These are phyloP conservation scores for Phocides pigmalion DNA, from an alignment of 1,140 invertebrate genomes.

Conservation along the genomic window DNA sequence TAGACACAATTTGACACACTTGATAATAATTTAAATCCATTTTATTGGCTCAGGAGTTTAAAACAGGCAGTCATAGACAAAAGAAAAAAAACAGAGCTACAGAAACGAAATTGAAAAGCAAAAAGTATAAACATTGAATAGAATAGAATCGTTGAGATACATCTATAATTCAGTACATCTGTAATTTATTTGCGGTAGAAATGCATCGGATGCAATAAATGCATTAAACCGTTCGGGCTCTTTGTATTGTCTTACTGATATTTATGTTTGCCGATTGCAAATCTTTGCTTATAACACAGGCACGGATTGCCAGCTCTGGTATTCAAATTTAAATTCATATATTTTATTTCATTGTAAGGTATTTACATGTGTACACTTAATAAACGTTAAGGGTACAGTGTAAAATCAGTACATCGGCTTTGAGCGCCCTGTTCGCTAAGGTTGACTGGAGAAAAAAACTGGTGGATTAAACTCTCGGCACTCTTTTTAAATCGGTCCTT, in stretches of 20 bases:
- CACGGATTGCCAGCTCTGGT: not conserved
- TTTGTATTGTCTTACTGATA: slow-evolving; percentile 33
- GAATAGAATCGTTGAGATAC: slow-evolving; percentile 22
- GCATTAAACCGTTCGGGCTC: slow-evolving; percentile 21
- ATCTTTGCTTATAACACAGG: slow-evolving; percentile 29
- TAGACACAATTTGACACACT: no score
- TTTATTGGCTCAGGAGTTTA: no score
- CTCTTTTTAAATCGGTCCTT: no score
- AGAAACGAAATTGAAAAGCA: not conserved
- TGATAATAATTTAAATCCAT: no score
- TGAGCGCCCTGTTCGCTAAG: no score
- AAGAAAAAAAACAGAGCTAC: not conserved
- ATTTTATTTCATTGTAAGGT: no score
- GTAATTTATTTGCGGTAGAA: slow-evolving; percentile 30
- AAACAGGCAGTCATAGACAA: no score
- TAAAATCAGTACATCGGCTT: no score
- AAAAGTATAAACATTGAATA: slow-evolving; percentile 13
- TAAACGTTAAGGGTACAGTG: no score
- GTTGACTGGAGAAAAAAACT: no score
- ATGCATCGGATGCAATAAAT: slow-evolving; percentile 29
- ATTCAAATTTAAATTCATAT: not conserved
- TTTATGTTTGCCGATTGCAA: slow-evolving; percentile 31
- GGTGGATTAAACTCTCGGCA: no score
- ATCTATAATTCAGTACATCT: slow-evolving; percentile 32
- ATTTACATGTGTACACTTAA: no score